phyloP scores from a whole-genome alignment of 2,888 invertebrate species.

The Leptinotarsa tumamoca region DNA sequence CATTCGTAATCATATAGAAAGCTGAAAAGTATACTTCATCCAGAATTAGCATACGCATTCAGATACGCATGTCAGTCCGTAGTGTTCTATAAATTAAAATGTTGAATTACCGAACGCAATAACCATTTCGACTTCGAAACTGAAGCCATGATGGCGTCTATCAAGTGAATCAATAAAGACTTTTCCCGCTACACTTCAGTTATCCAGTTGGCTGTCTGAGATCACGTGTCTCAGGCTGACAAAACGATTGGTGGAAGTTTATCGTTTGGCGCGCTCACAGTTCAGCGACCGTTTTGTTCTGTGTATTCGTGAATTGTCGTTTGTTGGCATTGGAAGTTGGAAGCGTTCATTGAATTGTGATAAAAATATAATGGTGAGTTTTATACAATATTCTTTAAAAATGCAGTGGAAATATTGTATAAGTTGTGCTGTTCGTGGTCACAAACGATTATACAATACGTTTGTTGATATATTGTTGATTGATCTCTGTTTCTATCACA shows the following conservation, averaged over 20 bases:
- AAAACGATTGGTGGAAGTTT: conserved; percentile 46
- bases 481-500: conserved; percentile 61
- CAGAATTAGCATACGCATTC: no score
- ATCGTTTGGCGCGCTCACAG: conserved; percentile 59
- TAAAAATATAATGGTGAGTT: conserved; percentile 65
- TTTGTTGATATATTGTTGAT: conserved; percentile 17
- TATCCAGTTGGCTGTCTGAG: conserved; percentile 56
- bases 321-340: conserved; percentile 49
- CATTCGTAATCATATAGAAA: no score
- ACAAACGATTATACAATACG: not conserved
- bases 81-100: no score
- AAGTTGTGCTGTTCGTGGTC: not conserved
- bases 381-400: conserved; percentile 35
- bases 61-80: no score
- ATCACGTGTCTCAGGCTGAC: conserved; percentile 62
- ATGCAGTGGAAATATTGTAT: conserved; percentile 31
- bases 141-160: conserved; percentile 48
- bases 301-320: conserved; percentile 53
- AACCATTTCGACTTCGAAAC: not conserved
- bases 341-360: conserved; percentile 23
- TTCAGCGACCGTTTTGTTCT: conserved; percentile 49
- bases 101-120: no score
- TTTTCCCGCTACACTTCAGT: conserved; percentile 40
- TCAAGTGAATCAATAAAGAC: conserved; percentile 53
- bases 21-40: no score